These are phyloP conservation scores for Platycnemis pennipes DNA, from an alignment of 2,888 invertebrate genomes.

Conservation along the genomic window DNA sequence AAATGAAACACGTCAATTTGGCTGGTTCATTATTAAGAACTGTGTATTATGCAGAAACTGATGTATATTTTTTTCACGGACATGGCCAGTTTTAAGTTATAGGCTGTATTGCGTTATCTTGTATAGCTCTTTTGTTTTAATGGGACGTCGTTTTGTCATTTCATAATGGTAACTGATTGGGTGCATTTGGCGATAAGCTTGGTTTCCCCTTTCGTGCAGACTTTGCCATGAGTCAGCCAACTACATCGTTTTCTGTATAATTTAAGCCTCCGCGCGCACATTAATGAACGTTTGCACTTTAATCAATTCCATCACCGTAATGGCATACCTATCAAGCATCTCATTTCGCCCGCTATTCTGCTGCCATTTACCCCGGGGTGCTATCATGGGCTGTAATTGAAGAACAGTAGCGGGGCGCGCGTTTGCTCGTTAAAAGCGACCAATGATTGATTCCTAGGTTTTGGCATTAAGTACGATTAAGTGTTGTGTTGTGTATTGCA, in stretches of 20 bases:
- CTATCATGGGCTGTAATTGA: background rate
- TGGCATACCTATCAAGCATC: constrained; percentile 1
- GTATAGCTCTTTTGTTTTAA: background rate
- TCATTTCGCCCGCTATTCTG: background rate
- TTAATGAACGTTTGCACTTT: constrained; percentile 14
- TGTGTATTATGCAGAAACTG: background rate
- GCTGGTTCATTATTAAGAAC: background rate
- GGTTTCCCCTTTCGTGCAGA: background rate
- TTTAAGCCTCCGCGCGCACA: background rate
- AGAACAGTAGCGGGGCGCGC: background rate
- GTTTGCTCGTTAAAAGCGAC: background rate
- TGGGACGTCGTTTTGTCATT: background rate
- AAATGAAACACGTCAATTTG: background rate
- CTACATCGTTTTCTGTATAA: constrained; percentile 8
- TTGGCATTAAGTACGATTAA: background rate
- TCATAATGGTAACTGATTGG: background rate
- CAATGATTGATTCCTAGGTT: constrained; percentile 16
- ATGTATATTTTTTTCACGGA: background rate
- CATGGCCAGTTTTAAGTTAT: background rate
- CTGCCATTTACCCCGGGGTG: background rate
- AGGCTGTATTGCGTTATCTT: background rate
- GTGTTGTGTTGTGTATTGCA: background rate
- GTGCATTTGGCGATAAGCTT: background rate
- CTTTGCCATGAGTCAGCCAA: background rate
- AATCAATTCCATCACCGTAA: constrained; percentile 22